phyloP scores from a whole-genome alignment of 2,113 vertebrate species.

The Otis tarda region DNA sequence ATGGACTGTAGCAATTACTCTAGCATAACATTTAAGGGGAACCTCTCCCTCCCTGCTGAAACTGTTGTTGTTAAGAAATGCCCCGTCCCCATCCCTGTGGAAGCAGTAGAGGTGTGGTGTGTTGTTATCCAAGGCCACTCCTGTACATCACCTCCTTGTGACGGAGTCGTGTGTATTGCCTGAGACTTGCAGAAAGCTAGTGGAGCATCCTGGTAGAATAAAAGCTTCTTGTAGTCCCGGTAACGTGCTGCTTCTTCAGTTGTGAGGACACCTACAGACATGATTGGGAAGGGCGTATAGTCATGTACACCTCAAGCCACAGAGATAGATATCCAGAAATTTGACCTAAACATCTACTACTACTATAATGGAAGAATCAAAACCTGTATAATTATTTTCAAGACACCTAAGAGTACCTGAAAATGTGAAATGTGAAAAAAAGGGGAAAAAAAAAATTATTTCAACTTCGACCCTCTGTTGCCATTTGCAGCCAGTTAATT shows the following conservation, averaged over 20 bases:
- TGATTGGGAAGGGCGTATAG: neutral
- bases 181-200: neutral
- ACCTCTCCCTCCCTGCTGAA: neutral
- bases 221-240: neutral
- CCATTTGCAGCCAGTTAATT: neutral
- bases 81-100: too few species aligned
- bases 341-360: neutral
- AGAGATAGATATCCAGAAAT: neutral
- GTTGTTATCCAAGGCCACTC: neutral
- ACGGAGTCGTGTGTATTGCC: neutral
- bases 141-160: neutral
- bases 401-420: neutral
- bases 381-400: neutral
- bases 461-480: neutral
- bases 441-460: neutral
- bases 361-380: neutral
- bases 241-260: neutral
- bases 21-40: neutral
- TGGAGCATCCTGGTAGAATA: neutral
- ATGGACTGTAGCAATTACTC: neutral
- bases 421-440: neutral
- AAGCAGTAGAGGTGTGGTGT: neutral
- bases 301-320: neutral
- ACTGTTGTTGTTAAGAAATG: neutral
- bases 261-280: neutral